Base-by-base conservation (phyloP, 2,888 invertebrate species). In the Dicyrtomina minuta region DNA sequence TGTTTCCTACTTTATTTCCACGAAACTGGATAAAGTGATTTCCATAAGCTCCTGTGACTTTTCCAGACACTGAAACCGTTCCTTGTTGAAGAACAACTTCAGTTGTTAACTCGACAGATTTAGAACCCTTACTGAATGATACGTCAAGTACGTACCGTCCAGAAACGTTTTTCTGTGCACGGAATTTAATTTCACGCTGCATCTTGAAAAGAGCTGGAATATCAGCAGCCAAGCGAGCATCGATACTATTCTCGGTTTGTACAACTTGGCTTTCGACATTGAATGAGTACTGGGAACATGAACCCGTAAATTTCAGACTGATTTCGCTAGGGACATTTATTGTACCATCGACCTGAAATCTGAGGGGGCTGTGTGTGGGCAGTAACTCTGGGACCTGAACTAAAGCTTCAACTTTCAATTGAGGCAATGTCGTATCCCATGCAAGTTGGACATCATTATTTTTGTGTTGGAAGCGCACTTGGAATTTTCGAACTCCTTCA, bases 121-220 rank as follows among this genome's bases (percentile, higher is more conserved):
- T 67, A 5, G 64, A 49, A 33, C 56, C 56, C 27, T 61, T 26
- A 10, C 55, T 24, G 3, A 66, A 72, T 2, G 72, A 67, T 2
- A 72, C 41, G 15, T 71, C 73, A 17, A 74, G 6, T 1, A 33
- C 41, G 20, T 70, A 70, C 17, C 64, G 66, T 6, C 66, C 74
- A 58, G 58, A 33, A 12, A 12, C 17, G 12, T 51, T 20, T 10
- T 51, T 20, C 51, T 66, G 69, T 4, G 53, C 64, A 5, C 74
- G 70, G 39, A 74, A 61, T 12, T 65, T 74, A 26, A 74, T 65
- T 46, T 75, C 74, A 22, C 70, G 66, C 17, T 60, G 26, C 12
- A 66, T 17, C 4, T 44, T 20, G 12, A 74, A 53, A 4, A 75
- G 59, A 0, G 39, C 20, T 44, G 76, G 76, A 13, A 71, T 69